Evolutionary conservation across 2,888 invertebrate genomes (phyloP).

Genomic region (Antitype chi): DNA sequence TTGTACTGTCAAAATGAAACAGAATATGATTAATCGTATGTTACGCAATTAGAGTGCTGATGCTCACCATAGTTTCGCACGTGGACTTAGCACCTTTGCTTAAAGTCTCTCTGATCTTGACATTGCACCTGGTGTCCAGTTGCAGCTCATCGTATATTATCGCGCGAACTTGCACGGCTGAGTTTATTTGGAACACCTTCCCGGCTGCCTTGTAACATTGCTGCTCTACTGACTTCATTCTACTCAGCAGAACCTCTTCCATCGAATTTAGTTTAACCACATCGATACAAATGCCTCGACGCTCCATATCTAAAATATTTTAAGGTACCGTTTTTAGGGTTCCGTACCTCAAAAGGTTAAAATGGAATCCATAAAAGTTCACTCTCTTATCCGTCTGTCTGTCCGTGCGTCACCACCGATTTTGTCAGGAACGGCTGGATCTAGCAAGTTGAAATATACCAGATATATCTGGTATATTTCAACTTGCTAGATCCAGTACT

Average conservation of each 20-base stretch:
- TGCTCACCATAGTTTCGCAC: conserved; percentile 83
- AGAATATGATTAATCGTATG: too few species aligned
- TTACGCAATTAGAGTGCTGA: too few species aligned
- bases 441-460: too few species aligned
- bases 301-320: conserved; percentile 82
- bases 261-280: conserved; percentile 77
- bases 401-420: too few species aligned
- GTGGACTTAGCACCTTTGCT: conserved; percentile 85
- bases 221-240: conserved; percentile 78
- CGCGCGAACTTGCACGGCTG: conserved; percentile 82
- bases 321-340: neutral
- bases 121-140: conserved; percentile 80
- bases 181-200: conserved; percentile 83
- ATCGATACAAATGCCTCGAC: conserved; percentile 80
- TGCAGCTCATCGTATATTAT: conserved; percentile 86
- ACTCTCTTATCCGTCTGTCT: too few species aligned
- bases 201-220: conserved; percentile 83
- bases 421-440: too few species aligned
- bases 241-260: conserved; percentile 75
- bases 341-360: too few species aligned
- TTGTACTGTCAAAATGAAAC: too few species aligned
- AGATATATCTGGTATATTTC: too few species aligned
- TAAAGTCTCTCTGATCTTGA: conserved; percentile 81
- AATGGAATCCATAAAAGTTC: too few species aligned
- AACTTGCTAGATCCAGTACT: too few species aligned